Evolutionary conservation across 1,140 invertebrate species (phyloP).

Genomic region (Drosophila orena): DNA sequence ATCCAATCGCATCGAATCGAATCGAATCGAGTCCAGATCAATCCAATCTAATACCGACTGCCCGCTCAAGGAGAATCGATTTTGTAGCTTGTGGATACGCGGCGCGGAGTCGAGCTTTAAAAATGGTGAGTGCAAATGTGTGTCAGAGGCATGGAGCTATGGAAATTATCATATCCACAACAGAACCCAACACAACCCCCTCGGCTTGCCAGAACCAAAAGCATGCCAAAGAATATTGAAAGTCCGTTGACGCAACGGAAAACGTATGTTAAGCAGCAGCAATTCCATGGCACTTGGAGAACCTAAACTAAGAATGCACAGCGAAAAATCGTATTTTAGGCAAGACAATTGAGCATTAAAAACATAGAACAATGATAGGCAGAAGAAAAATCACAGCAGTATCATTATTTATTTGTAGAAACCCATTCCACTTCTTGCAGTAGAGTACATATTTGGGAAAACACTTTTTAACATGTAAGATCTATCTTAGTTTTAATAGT

Average conservation of each 20-base stretch:
- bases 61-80: slow-evolving; percentile 41
- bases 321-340: background rate
- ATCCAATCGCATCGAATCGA: slow-evolving; percentile 19
- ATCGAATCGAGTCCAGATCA: slow-evolving; percentile 21
- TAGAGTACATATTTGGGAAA: too few relatives aligned
- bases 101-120: slow-evolving; percentile 34
- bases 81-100: slow-evolving; percentile 45
- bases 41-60: slow-evolving; percentile 27
- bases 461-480: too few relatives aligned
- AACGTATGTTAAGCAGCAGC: slow-evolving; percentile 62
- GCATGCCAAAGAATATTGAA: slow-evolving; percentile 73
- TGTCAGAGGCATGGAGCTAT: slow-evolving; percentile 39
- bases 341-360: background rate
- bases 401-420: too few relatives aligned
- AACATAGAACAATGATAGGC: background rate
- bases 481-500: too few relatives aligned
- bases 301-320: slow-evolving; percentile 39
- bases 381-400: background rate
- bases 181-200: slow-evolving; percentile 2
- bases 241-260: slow-evolving; percentile 70
- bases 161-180: slow-evolving; percentile 38
- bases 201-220: slow-evolving; percentile 19
- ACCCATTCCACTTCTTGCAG: too few relatives aligned
- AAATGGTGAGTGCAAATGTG: slow-evolving; percentile 64
- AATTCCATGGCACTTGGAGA: slow-evolving; percentile 41